phyloP scores from a whole-genome alignment of 2,113 vertebrate species.

The Brachirus orientalis region DNA sequence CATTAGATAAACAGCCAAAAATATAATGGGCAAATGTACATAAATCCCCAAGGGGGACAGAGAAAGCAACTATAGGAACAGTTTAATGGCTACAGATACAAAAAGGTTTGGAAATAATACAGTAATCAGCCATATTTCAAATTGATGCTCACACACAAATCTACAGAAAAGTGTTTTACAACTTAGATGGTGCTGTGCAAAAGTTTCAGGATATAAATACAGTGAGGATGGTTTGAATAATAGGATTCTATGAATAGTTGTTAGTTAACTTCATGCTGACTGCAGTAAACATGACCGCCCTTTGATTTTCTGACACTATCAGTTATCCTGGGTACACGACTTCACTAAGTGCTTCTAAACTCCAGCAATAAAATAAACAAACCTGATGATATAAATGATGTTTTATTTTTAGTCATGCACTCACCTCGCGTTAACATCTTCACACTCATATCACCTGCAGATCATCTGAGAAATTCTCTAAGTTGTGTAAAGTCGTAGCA shows the following conservation, averaged over 20 bases:
- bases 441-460: neutral
- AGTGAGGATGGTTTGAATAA: neutral
- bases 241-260: neutral
- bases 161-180: neutral
- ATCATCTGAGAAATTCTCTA: too few relatives aligned
- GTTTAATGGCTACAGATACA: neutral
- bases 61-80: neutral
- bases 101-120: neutral
- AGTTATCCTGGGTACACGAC: neutral
- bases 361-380: neutral
- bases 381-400: neutral
- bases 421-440: neutral
- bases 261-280: neutral
- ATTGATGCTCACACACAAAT: neutral
- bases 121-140: neutral
- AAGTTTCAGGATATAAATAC: neutral
- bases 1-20: conserved; percentile 6
- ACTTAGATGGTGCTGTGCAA: neutral
- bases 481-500: neutral
- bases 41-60: neutral
- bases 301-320: neutral
- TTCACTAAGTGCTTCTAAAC: neutral
- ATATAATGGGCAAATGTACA: conserved; percentile 5
- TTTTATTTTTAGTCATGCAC: neutral
- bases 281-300: neutral